These are phyloP conservation scores for Drosophila quadrilineata DNA, from an alignment of 1,140 invertebrate genomes.

Conservation along the genomic window DNA sequence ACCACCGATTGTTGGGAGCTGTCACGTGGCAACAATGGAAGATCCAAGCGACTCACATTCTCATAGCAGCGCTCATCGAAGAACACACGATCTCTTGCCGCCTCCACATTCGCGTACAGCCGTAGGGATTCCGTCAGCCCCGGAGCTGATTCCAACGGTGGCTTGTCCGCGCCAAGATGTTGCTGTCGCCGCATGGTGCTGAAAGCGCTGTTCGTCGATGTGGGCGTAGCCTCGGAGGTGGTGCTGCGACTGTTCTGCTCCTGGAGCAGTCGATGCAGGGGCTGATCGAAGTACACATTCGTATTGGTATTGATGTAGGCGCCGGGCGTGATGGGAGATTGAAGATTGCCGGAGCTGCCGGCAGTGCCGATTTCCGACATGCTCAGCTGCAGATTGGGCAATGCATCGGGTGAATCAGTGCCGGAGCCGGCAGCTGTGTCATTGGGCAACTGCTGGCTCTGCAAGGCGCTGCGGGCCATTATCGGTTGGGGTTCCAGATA, in stretches of 20 bases:
- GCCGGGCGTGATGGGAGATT: slow-evolving; percentile 47
- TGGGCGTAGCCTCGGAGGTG: slow-evolving; percentile 10
- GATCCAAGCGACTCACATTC: slow-evolving; percentile 59
- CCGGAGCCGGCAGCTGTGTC: not conserved
- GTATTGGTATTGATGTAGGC: slow-evolving; percentile 41
- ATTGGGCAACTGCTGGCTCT: slow-evolving; percentile 11
- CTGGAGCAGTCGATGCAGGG: slow-evolving; percentile 39
- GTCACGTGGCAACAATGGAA: slow-evolving; percentile 44
- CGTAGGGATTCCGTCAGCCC: slow-evolving; percentile 50
- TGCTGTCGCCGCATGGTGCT: slow-evolving; percentile 45
- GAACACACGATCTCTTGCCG: slow-evolving; percentile 25
- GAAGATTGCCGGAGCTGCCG: not conserved
- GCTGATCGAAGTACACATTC: slow-evolving; percentile 70
- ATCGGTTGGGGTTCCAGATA: slow-evolving; percentile 67
- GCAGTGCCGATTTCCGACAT: not conserved
- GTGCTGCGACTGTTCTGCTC: slow-evolving; percentile 44
- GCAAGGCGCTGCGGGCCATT: slow-evolving; percentile 27
- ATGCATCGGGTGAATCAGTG: slow-evolving; percentile 82
- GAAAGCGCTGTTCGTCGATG: slow-evolving; percentile 73
- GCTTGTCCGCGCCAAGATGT: slow-evolving; percentile 76
- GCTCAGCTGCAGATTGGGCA: slow-evolving; percentile 79
- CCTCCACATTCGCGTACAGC: slow-evolving; percentile 70
- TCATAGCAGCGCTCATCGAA: slow-evolving; percentile 74
- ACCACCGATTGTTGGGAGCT: slow-evolving; percentile 28
- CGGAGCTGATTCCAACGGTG: slow-evolving; percentile 81